Base-by-base conservation (phyloP, 2,113 vertebrate species). In the Periophthalmus modestus region DNA sequence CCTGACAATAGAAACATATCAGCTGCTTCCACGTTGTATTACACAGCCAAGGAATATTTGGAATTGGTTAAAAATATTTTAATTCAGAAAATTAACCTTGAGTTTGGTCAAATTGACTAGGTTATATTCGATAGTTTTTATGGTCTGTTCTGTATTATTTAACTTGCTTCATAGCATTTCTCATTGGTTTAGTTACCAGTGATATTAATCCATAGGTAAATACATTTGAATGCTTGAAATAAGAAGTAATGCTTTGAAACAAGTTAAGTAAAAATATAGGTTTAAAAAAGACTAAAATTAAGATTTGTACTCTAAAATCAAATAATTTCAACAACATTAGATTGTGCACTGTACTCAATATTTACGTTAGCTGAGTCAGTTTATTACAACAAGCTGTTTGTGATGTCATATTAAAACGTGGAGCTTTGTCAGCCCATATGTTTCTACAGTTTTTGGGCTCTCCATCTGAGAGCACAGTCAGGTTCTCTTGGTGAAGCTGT, bases 1-100 rank as follows among this genome's bases (percentile, higher is more conserved):
- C 83, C 82, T 91, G 92, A 83, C 74, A 28, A 71, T 71, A 89
- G 86, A 90, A 73, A 82, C 89, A 86, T 89, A 86, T 89, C 76
- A 81, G 88, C 87, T 88, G 74, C 46, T 62, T 79, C 78, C 66
- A 18, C 76, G 80, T 83, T 85, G 39, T 33, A 39, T 33, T 34
- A 46, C 52, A 55, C 52, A 21, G 52, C 19, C 52, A 55, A n/a
- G 7, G 19, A n/a, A 55, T 55, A 21, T 55, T 9, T 55, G 19
- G 19, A 7, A 21, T 55, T 7, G 19, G 7, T n/a, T 55, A 55
- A 55, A 54, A 21, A 10, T 16, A 6, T 52, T 52, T 19, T 2
- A 55, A 55, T n/a, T 55, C 7, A 21, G 7, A 55, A 55, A n/a
- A 21, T 55, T 21, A 10, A 55, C 21, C 7, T 55, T n/a, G 9